Percentiles rank a stretch among this genome's conserved stretches.
These are phyloP conservation scores for Metaphire vulgaris DNA, from an alignment of 1,140 invertebrate genomes.

Conservation along the genomic window DNA sequence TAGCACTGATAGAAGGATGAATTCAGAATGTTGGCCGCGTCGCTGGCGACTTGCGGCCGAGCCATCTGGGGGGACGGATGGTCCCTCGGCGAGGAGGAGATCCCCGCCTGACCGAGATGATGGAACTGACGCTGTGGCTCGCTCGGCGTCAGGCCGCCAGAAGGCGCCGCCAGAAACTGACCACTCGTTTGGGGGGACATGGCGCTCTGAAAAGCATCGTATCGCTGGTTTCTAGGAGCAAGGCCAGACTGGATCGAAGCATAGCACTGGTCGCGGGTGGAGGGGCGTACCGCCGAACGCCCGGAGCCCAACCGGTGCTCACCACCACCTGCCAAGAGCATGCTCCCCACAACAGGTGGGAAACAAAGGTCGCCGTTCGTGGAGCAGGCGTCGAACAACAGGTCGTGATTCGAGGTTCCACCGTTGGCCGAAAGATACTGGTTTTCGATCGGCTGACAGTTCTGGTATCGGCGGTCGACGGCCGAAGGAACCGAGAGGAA, in stretches of 20 bases:
- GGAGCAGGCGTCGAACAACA: neutral
- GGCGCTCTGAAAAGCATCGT: neutral
- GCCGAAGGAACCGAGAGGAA: neutral
- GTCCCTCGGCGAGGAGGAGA: neutral
- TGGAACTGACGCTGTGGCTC: neutral
- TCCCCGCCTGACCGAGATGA: neutral
- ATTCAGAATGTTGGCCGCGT: neutral
- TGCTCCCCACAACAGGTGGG: neutral
- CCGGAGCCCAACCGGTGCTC: neutral
- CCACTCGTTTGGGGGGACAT: neutral
- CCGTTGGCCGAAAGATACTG: neutral
- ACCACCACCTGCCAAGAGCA: neutral
- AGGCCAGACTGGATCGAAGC: neutral
- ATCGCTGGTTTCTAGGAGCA: neutral
- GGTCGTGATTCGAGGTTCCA: neutral
- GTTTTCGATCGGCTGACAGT: neutral
- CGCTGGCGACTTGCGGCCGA: neutral
- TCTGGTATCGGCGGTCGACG: neutral
- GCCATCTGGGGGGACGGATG: neutral
- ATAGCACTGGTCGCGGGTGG: neutral
- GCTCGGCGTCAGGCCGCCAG: neutral
- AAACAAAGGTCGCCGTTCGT: neutral
- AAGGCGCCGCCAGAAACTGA: neutral
- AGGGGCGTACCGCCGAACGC: neutral
- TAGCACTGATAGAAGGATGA: neutral